Base-by-base conservation (phyloP, 2,888 invertebrate genomes). In the Julus scanicus region DNA sequence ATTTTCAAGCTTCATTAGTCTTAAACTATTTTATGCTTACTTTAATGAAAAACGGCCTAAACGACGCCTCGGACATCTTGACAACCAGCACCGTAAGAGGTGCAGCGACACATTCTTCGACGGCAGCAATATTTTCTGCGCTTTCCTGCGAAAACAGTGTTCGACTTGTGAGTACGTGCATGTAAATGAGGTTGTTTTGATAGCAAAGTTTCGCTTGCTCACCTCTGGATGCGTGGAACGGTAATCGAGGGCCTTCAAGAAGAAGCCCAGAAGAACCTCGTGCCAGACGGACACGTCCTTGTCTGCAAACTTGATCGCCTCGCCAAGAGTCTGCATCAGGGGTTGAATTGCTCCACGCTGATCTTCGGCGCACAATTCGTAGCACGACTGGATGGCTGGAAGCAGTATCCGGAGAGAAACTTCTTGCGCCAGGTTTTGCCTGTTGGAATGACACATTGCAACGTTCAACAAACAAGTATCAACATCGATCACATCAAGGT, bases 41-140 rank as follows among this genome's bases (percentile, higher is more conserved):
- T 91, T 92, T 92, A 91, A 95, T 95, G 92, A 97, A 97, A 90
- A 98, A 94, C 0, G 98, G 97, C 89, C 96, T 94, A 92, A 99
- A 99, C 80, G 95, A 95, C 0, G 95, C 95, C 92, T 98, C 98
- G 0, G 97, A 97, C 48, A 98, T 93, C 92, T 98, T 98, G 87
- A 98, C 92, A 44, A 97, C 95, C 90, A 98, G 94, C 86, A 95
- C 94, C 1, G 96, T 95, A n/a, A 98, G 93, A 0, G 97, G 95
- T 90, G 95, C 94, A 0, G 97, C 94, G 0, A 97, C 94, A 91
- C 95, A 94, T 20, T 94, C 94, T 92, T 98, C 98, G 0, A 96
- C 94, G 17, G 91, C 91, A 57, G 94, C 93, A 0, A 96, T 93
- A 86, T 93, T 92, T 13, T 92, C 92, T 6, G 92, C 89, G 1